A percentile compares a stretch with the other conserved stretches of the same genome.
Conservation (phyloP, 2,113 vertebrate species). For the Camelus dromedarius region DNA sequence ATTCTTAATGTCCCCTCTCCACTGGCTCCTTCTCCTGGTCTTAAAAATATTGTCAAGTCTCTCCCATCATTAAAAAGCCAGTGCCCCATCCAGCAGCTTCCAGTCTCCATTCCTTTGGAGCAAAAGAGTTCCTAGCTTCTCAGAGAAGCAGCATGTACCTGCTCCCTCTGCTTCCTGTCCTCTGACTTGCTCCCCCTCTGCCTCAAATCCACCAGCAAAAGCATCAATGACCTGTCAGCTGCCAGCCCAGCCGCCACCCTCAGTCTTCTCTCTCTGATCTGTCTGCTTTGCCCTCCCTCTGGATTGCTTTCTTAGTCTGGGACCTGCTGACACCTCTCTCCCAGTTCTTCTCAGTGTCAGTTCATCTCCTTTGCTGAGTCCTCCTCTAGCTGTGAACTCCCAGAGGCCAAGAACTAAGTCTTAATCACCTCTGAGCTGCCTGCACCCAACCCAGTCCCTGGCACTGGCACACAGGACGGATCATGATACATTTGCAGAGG, state of each 20-base stretch:
- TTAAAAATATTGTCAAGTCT: not conserved
- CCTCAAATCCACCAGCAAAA: not conserved
- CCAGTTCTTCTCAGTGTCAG: not conserved
- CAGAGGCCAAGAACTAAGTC: not conserved
- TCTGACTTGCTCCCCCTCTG: too few species aligned
- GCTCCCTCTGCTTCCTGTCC: not conserved
- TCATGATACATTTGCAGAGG: accelerated
- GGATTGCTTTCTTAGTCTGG: not conserved
- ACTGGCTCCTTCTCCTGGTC: not conserved
- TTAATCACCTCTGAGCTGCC: not conserved
- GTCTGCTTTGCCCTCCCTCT: not conserved
- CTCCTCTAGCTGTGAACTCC: not conserved
- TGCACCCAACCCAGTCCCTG: not conserved
- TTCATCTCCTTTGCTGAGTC: not conserved
- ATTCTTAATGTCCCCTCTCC: not conserved
- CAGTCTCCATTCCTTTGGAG: not conserved
- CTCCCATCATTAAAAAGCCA: not conserved
- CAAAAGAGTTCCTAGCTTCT: not conserved
- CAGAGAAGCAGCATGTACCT: not conserved
- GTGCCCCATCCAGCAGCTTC: not conserved
- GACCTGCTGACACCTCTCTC: not conserved
- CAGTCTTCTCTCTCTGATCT: not conserved
- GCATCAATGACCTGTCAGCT: accelerated
- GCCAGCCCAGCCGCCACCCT: accelerated
- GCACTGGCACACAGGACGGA: not conserved